phyloP scores from a whole-genome alignment of 2,888 invertebrate genomes.

The Tiliacea citrago region DNA sequence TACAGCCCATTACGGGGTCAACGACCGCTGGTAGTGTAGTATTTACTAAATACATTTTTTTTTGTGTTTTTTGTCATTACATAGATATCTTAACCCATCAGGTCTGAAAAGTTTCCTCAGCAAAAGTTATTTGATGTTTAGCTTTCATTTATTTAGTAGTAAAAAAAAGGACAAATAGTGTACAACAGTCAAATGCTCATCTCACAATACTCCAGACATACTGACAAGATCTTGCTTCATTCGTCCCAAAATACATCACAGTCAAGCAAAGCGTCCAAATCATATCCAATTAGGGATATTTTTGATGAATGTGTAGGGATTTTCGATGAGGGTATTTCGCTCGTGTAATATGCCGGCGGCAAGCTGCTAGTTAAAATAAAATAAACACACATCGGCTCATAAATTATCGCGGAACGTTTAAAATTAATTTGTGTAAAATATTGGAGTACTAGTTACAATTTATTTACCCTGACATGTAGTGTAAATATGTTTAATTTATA shows the following conservation, averaged over 20 bases:
- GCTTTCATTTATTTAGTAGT: not conserved
- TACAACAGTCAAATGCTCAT: not conserved
- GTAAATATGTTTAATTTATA: slow-evolving; percentile 52
- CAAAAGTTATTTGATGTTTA: not conserved
- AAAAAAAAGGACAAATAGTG: too few relatives aligned
- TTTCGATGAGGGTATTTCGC: not conserved
- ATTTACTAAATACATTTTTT: too few relatives aligned
- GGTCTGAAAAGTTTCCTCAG: too few relatives aligned
- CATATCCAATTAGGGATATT: not conserved
- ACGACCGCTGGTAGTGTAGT: too few relatives aligned
- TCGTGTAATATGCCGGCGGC: not conserved
- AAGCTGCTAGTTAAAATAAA: slow-evolving; percentile 39
- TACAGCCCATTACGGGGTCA: too few relatives aligned
- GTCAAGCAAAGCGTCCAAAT: not conserved
- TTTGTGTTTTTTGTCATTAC: too few relatives aligned
- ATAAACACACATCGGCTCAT: slow-evolving; percentile 52
- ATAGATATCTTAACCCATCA: too few relatives aligned
- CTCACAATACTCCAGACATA: not conserved
- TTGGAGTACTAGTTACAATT: slow-evolving; percentile 42
- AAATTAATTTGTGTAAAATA: slow-evolving; percentile 61
- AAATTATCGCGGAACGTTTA: slow-evolving; percentile 54
- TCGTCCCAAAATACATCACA: not conserved
- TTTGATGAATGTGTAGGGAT: slow-evolving; percentile 12
- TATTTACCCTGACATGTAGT: slow-evolving; percentile 45
- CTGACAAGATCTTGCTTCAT: not conserved